phyloP scores from a whole-genome alignment of 2,113 vertebrate species.

The Theropithecus gelada region DNA sequence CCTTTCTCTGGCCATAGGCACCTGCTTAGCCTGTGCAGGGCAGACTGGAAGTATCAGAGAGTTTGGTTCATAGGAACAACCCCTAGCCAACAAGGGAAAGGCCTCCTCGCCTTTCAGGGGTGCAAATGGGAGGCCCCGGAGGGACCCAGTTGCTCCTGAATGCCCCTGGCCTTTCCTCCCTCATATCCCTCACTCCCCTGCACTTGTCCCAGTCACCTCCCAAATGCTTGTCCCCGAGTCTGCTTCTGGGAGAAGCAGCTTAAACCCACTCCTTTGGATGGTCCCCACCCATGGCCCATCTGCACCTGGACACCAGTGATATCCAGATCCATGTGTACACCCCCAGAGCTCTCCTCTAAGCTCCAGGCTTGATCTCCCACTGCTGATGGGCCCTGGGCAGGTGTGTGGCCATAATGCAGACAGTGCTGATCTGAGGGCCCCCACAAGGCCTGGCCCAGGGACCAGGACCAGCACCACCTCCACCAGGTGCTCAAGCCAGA shows the following conservation, averaged over 20 bases:
- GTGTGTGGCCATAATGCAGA: neutral
- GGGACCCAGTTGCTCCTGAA: neutral
- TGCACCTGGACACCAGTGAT: neutral
- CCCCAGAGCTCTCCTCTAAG: accelerated
- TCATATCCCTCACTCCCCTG: neutral
- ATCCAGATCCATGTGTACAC: neutral
- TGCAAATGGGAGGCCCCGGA: neutral
- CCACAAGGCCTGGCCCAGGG: neutral
- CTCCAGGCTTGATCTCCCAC: too few relatives aligned
- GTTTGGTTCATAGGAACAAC: neutral
- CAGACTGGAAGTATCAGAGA: accelerated
- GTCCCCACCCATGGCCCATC: neutral
- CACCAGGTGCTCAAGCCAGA: neutral
- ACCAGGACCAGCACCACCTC: neutral
- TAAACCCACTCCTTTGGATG: neutral
- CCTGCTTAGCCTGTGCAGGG: neutral
- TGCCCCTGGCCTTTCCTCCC: neutral
- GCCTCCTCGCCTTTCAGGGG: neutral
- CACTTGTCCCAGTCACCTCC: accelerated
- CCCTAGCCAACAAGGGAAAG: accelerated
- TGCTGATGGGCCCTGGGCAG: neutral
- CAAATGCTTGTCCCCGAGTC: neutral
- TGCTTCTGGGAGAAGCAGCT: neutral
- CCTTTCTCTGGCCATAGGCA: neutral
- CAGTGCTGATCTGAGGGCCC: neutral